Evolutionary conservation across 2,113 vertebrate genomes (phyloP), one percentile per base, ranked within the genome.

Genomic region (Amblyopsis rosae): DNA sequence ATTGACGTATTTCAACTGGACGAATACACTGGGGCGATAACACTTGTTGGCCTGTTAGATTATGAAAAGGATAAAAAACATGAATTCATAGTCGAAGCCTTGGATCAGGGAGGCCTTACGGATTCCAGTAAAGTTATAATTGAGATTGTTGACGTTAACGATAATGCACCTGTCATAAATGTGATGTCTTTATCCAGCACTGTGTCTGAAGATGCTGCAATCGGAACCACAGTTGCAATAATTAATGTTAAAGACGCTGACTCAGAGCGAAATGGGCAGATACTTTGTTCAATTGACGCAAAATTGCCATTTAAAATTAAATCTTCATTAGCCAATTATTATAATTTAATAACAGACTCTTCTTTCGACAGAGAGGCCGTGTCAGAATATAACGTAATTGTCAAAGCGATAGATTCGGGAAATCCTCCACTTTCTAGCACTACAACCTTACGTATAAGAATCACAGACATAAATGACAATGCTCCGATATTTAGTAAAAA

Each of bases 241-340:
- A 72, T 91, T 16, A 87, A 85, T 64, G 86, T 88, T 3, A 83
- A 82, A 61, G 87, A 90, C 62, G 16, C 58, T 15, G 89, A 89
- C 66, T 83, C 88, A 1, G 81, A 79, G 35, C 54, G 65, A 50
- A 88, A 88, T 75, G 87, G 89, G 0, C 64, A 82, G 8, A 69
- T 91, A 19, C 49, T 26, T 3, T 90, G 86, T 50, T 19, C 58
- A 45, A 56, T 79, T 13, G 62, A 70, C 58, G 47, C 56, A 0
- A 68, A n/a, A 0, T 48, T 82, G 1, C 86, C 82, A 0, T 90
- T 90, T 72, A 85, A 72, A 51, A 68, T 88, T 0, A 78, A 74
- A 77, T 59, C 85, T 0, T 80, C 83, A 12, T 73, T 86, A 19
- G 68, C 62, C 9, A 72, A 87, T 69, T 86, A 83, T 19, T 90